Evolutionary conservation across 2,888 invertebrate genomes (phyloP).

Genomic region (Spisula subtruncata): DNA sequence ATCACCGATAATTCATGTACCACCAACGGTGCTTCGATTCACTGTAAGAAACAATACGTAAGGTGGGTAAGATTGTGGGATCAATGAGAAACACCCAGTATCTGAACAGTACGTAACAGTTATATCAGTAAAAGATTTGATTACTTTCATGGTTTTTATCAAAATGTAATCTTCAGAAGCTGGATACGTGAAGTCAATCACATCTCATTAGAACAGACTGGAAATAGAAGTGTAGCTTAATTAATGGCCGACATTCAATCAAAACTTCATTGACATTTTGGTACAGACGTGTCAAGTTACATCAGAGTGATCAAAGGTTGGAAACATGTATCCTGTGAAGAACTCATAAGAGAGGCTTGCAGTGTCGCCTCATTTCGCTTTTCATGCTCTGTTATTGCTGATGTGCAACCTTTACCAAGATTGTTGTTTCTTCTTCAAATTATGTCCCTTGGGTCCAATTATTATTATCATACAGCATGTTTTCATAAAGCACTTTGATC

Average conservation of each 20-base stretch:
- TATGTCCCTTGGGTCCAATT: too few species aligned
- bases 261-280: not conserved
- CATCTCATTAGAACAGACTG: slow-evolving; percentile 36
- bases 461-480: too few species aligned
- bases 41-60: not conserved
- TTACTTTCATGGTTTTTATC: slow-evolving; percentile 1
- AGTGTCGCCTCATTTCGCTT: not conserved
- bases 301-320: slow-evolving; percentile 15
- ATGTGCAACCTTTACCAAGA: too few species aligned
- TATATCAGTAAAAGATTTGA: not conserved
- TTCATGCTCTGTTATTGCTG: too few species aligned
- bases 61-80: too few species aligned
- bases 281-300: not conserved
- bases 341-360: not conserved
- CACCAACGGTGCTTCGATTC: not conserved
- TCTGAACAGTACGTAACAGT: not conserved
- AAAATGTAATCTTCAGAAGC: slow-evolving; percentile 3
- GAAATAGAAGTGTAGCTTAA: slow-evolving; percentile 1
- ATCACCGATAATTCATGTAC: not conserved
- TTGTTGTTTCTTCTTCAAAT: too few species aligned
- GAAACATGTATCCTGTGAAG: not conserved
- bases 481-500: too few species aligned
- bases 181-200: slow-evolving; percentile 17
- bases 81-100: not conserved
- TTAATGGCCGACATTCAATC: slow-evolving; percentile 25